Percentiles rank a stretch among this genome's conserved stretches.
These are phyloP conservation scores for Notolepis coatsorum DNA, from an alignment of 2,797 vertebrate species.

Conservation along the genomic window DNA sequence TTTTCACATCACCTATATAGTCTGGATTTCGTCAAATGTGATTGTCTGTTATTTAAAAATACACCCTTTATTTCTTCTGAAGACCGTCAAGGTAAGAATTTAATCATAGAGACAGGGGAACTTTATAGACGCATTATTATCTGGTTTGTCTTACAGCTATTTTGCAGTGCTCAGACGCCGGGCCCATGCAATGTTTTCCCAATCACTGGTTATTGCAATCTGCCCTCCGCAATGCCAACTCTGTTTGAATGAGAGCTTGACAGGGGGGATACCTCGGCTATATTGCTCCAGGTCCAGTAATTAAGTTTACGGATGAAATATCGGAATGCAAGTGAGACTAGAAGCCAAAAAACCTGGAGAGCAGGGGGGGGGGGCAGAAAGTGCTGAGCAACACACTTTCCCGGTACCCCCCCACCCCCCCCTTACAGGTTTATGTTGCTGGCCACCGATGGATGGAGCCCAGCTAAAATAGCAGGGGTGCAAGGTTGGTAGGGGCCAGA, in stretches of 20 bases:
- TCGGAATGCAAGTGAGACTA: constrained; percentile 66
- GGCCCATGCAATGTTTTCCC: constrained; percentile 35
- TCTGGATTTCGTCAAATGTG: too few species aligned
- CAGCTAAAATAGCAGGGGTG: constrained; percentile 63
- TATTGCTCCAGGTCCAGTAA: constrained; percentile 69
- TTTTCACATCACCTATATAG: too few species aligned
- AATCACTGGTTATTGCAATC: constrained; percentile 54
- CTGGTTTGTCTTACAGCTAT: constrained; percentile 15
- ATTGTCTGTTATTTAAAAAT: too few species aligned
- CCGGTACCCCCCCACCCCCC: constrained; percentile 33
- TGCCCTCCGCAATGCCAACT: constrained; percentile 49
- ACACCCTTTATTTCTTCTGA: too few species aligned
- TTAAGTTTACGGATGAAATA: constrained; percentile 84
- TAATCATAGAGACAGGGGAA: not conserved
- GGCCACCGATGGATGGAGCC: constrained; percentile 62
- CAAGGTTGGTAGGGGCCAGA: constrained; percentile 50
- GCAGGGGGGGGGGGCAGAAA: constrained; percentile 56
- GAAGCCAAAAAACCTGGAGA: constrained; percentile 60
- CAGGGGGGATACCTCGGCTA: constrained; percentile 66
- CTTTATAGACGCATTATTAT: constrained; percentile 4
- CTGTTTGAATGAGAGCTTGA: constrained; percentile 75
- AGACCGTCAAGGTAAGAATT: constrained; percentile 10
- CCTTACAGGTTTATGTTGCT: constrained; percentile 56
- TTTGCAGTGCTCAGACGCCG: not conserved
- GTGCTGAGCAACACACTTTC: constrained; percentile 77